Conservation (phyloP, 1,140 invertebrate genomes). For the Drosophila pallidifrons region DNA sequence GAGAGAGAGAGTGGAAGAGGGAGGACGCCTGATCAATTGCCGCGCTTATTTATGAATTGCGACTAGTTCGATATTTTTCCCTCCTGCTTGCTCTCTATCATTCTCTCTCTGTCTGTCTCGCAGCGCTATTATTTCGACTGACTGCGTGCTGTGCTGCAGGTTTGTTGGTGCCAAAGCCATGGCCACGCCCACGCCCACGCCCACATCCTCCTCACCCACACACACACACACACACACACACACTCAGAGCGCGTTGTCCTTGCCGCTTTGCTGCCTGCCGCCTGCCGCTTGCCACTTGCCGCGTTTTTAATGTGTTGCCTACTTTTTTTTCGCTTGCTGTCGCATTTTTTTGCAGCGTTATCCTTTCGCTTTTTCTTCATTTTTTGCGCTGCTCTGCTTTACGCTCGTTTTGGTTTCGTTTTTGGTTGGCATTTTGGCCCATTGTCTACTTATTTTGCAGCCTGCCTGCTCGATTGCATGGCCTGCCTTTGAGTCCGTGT, state of each 20-base stretch:
- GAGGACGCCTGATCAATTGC: constrained; percentile 57
- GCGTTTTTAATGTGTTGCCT: constrained; percentile 65
- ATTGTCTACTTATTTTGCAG: constrained; percentile 72
- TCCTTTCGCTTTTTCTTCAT: constrained; percentile 38
- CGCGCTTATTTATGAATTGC: constrained; percentile 45
- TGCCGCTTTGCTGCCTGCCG: constrained; percentile 23
- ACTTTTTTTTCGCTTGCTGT: constrained; percentile 44
- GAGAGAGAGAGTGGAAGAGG: constrained; percentile 3
- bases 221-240: not conserved
- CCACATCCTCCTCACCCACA: not conserved
- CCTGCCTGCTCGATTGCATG: constrained; percentile 49
- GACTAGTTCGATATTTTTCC: constrained; percentile 24
- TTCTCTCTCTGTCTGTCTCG: not conserved
- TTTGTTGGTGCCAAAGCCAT: constrained; percentile 46
- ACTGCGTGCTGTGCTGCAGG: constrained; percentile 18
- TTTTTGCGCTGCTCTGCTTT: constrained; percentile 26
- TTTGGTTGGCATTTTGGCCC: constrained; percentile 63
- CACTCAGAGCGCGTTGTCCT: constrained; percentile 45
- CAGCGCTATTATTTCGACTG: not conserved
- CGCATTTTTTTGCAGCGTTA: constrained; percentile 45
- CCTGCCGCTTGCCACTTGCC: constrained; percentile 27
- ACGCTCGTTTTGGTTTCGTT: constrained; percentile 51
- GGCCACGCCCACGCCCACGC: constrained; percentile 14
- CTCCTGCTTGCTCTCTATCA: not conserved
- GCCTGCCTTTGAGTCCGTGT: constrained; percentile 28